Conservation (phyloP, 2,888 invertebrate genomes). For the Gari tellinella region DNA sequence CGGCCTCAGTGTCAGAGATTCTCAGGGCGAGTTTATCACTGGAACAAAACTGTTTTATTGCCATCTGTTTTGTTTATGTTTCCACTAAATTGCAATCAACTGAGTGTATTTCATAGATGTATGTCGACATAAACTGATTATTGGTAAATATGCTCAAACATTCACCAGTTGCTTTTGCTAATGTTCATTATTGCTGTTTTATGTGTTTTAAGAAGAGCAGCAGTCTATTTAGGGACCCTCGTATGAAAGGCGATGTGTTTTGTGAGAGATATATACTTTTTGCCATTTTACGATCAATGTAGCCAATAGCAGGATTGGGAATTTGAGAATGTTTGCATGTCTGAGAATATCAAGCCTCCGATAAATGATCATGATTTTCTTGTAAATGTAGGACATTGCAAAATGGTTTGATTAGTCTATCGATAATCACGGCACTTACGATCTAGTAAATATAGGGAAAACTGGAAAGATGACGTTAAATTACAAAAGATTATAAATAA, state of each 20-base stretch:
- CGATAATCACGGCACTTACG: conserved; percentile 43
- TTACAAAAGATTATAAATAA: too few species aligned
- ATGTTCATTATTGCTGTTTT: conserved; percentile 45
- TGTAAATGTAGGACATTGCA: conserved; percentile 55
- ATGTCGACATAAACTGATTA: conserved; percentile 5
- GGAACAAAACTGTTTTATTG: not conserved
- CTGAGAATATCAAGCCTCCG: conserved; percentile 33
- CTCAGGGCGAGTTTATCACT: too few species aligned
- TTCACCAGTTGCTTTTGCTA: conserved; percentile 30
- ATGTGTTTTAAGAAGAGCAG: conserved; percentile 49
- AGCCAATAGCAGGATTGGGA: conserved; percentile 37
- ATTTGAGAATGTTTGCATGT: conserved; percentile 43
- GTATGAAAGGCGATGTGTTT: conserved; percentile 48
- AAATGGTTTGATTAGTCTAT: conserved; percentile 51
- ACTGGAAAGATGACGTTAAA: too few species aligned
- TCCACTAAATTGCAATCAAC: conserved; percentile 2
- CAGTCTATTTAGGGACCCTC: conserved; percentile 36
- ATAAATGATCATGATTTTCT: conserved; percentile 60
- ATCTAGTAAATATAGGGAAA: conserved; percentile 3
- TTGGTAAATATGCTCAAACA: conserved; percentile 21
- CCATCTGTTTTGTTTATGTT: conserved; percentile 7
- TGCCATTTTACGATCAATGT: conserved; percentile 44
- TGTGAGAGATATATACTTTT: conserved; percentile 37
- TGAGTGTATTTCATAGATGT: conserved; percentile 2
- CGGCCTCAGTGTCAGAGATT: too few species aligned